Evolutionary conservation across 2,797 vertebrate species (phyloP).

Genomic region (Coranthus polyacanthus): DNA sequence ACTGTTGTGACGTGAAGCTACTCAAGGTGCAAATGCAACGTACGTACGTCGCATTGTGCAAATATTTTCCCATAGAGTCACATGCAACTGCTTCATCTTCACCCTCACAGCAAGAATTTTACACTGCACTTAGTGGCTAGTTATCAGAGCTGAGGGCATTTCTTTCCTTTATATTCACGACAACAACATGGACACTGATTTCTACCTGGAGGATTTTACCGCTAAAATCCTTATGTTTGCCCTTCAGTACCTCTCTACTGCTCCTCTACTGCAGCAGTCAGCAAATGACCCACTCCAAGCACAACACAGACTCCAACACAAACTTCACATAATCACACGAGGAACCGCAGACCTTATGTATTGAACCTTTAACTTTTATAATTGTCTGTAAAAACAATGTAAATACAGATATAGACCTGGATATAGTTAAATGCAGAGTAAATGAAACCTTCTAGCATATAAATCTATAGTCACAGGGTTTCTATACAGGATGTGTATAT

Average conservation of each 20-base stretch:
- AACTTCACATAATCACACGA: too few relatives aligned
- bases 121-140: neutral
- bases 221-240: too few relatives aligned
- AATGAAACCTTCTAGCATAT: neutral
- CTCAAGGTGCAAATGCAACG: neutral
- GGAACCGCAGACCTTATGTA: too few relatives aligned
- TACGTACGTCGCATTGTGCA: neutral
- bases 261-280: too few relatives aligned
- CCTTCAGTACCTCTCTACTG: too few relatives aligned
- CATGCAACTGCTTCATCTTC: slow-evolving; percentile 4
- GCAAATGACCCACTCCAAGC: too few relatives aligned
- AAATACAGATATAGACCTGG: too few relatives aligned
- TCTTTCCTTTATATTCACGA: neutral
- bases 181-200: too few relatives aligned
- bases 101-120: neutral
- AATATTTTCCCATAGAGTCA: neutral
- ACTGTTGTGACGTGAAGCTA: neutral
- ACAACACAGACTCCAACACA: too few relatives aligned
- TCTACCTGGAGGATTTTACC: too few relatives aligned
- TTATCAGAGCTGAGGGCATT: neutral
- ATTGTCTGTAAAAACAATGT: too few relatives aligned
- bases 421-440: slow-evolving; percentile 13
- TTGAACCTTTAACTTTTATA: too few relatives aligned
- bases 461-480: neutral
- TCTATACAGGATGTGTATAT: slow-evolving; percentile 21